Conservation (phyloP, 2,888 invertebrate genomes). For the Nomada lathburiana region DNA sequence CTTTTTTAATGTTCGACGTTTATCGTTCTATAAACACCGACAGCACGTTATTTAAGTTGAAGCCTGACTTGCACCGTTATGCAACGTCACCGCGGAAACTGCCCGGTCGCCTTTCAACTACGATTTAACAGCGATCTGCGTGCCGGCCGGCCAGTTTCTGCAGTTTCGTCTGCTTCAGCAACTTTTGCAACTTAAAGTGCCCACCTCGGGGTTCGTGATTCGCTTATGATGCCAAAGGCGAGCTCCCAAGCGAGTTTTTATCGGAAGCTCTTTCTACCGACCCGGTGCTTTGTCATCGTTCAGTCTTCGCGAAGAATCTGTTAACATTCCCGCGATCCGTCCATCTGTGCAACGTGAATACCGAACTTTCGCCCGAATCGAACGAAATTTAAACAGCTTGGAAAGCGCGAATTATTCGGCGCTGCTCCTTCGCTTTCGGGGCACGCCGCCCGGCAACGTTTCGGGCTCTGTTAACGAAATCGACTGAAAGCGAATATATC, state of each 20-base stretch:
- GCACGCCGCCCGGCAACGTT: not conserved
- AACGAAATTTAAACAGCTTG: conserved; percentile 38
- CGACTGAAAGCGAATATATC: too few relatives aligned
- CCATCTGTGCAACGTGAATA: conserved; percentile 25
- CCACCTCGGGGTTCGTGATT: conserved; percentile 22
- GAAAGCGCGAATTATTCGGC: not conserved
- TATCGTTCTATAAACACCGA: too few relatives aligned
- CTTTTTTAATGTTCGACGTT: too few relatives aligned
- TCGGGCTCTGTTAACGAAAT: too few relatives aligned
- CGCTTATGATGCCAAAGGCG: conserved; percentile 51
- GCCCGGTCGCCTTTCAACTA: not conserved
- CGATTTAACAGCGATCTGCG: conserved; percentile 4
- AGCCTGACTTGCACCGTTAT: too few relatives aligned
- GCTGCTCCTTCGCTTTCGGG: not conserved
- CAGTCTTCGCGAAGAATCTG: conserved; percentile 36
- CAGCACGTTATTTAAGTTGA: not conserved
- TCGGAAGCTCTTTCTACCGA: conserved; percentile 49
- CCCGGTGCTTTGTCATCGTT: conserved; percentile 47
- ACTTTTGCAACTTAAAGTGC: conserved; percentile 34
- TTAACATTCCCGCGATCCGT: conserved; percentile 21
- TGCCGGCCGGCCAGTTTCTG: too few relatives aligned
- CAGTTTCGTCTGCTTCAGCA: not conserved
- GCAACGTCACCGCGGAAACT: not conserved
- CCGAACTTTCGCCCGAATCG: conserved; percentile 9
- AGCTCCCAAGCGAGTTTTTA: conserved; percentile 49